Percentiles rank a stretch among this genome's conserved stretches.
These are phyloP conservation scores for Melieria crassipennis DNA, from an alignment of 2,888 invertebrate genomes.

Conservation along the genomic window DNA sequence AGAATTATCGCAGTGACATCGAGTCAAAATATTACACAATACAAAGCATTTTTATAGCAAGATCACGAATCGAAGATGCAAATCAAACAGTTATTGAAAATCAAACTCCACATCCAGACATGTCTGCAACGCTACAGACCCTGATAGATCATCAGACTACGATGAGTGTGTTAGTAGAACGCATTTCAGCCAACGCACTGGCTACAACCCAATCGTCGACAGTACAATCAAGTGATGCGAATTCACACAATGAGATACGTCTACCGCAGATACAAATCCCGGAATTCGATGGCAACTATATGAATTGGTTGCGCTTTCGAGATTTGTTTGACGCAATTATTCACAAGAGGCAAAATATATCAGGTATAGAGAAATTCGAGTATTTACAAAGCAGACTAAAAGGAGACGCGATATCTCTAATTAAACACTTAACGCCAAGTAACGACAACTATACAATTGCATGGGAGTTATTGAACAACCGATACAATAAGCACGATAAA, in stretches of 20 bases:
- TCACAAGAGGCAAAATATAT: constrained; percentile 22
- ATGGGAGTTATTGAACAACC: constrained; percentile 36
- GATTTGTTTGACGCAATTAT: constrained; percentile 35
- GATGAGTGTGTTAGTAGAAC: constrained; percentile 21
- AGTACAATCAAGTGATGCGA: neutral
- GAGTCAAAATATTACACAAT: no score
- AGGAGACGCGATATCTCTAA: constrained; percentile 34
- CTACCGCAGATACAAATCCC: no score
- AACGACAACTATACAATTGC: constrained; percentile 38
- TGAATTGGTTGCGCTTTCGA: constrained; percentile 31
- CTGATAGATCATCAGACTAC: constrained; percentile 21
- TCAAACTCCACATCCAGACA: neutral
- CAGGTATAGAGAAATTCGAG: constrained; percentile 36
- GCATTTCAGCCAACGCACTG: neutral
- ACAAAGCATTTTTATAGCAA: no score
- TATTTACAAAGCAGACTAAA: constrained; percentile 35
- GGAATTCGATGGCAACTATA: no score
- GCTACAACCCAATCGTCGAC: neutral
- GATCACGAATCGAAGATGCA: no score
- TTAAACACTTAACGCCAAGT: constrained; percentile 37
- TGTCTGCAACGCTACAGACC: constrained; percentile 19
- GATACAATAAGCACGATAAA: constrained; percentile 36
- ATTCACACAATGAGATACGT: no score
- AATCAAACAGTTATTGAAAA: no score
- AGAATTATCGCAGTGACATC: no score